Conservation (phyloP, 2,888 invertebrate species). For the Steinernema scapterisci region DNA sequence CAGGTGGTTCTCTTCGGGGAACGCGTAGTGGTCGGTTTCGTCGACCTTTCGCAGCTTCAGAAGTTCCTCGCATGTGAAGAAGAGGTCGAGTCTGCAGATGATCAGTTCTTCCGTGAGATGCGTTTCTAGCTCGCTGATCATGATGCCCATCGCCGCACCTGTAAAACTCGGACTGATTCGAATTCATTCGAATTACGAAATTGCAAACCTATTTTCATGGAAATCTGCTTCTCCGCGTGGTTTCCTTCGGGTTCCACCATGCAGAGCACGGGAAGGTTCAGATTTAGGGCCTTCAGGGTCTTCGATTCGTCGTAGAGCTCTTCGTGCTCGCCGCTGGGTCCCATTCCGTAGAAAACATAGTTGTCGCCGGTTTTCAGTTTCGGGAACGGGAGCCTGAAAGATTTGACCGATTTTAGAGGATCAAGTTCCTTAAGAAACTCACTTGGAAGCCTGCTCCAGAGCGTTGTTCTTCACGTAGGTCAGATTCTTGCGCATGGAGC, state of each 20-base stretch:
- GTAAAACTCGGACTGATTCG: conserved; percentile 34
- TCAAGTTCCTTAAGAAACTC: neutral
- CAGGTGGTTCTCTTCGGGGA: conserved; percentile 58
- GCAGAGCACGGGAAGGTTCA: conserved; percentile 44
- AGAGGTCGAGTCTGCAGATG: conserved; percentile 49
- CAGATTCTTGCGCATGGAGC: neutral
- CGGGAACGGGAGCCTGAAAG: conserved; percentile 44
- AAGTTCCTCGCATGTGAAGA: conserved; percentile 42
- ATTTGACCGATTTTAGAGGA: no score
- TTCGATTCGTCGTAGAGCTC: conserved; percentile 47
- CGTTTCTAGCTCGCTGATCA: conserved; percentile 53
- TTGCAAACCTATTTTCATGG: conserved; percentile 48
- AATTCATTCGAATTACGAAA: conserved; percentile 41
- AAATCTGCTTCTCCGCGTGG: conserved; percentile 52
- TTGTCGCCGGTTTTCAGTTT: conserved; percentile 40
- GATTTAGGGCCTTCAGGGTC: conserved; percentile 38
- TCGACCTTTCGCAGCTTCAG: conserved; percentile 41
- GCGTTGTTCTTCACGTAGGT: neutral
- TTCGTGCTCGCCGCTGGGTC: conserved; percentile 36
- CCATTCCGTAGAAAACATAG: conserved; percentile 45
- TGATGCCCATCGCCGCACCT: conserved; percentile 51
- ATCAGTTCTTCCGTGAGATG: conserved; percentile 53
- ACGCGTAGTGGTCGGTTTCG: conserved; percentile 61
- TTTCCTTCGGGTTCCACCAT: conserved; percentile 47
- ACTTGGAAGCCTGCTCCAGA: conserved; percentile 7